Percentiles rank a stretch among this genome's conserved stretches.
Conservation (phyloP, 2,888 invertebrate genomes). For the Hypselothyrea guttata region DNA sequence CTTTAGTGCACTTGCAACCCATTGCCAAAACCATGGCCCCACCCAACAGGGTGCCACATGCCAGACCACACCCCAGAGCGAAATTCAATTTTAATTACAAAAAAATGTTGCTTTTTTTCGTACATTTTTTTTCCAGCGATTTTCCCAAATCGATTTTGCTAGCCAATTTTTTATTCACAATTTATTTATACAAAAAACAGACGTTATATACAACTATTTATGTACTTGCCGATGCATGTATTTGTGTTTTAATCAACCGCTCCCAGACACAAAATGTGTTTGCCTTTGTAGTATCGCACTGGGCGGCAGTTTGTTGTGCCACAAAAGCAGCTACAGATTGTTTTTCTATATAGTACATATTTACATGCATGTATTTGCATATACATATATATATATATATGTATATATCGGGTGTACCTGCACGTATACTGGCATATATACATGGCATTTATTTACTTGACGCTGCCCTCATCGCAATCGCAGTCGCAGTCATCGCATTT, state of each 20-base stretch:
- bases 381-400: too few relatives aligned
- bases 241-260: slow-evolving; percentile 78
- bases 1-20: slow-evolving; percentile 42
- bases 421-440: too few relatives aligned
- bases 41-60: slow-evolving; percentile 41
- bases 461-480: slow-evolving; percentile 24
- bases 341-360: slow-evolving; percentile 57
- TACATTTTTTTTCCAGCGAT: slow-evolving; percentile 35
- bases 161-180: slow-evolving; percentile 46
- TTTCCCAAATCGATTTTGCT: slow-evolving; percentile 67
- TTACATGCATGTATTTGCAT: too few relatives aligned
- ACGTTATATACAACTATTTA: slow-evolving; percentile 9
- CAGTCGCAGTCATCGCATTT: slow-evolving; percentile 58
- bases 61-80: slow-evolving; percentile 49
- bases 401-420: too few relatives aligned
- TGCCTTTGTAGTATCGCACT: slow-evolving; percentile 45
- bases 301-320: slow-evolving; percentile 62
- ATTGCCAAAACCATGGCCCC: slow-evolving; percentile 34
- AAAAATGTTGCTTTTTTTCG: slow-evolving; percentile 16
- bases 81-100: slow-evolving; percentile 74
- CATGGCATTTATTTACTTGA: slow-evolving; percentile 64
- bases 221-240: slow-evolving; percentile 25
- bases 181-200: slow-evolving; percentile 18
- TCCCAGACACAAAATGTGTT: slow-evolving; percentile 62
- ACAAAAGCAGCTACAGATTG: slow-evolving; percentile 69